A percentile compares a stretch with the other conserved stretches of the same genome.
phyloP scores from a whole-genome alignment of 30 jellyfish, hydroid and myxozoan genomes.

The Mastigias papua region DNA sequence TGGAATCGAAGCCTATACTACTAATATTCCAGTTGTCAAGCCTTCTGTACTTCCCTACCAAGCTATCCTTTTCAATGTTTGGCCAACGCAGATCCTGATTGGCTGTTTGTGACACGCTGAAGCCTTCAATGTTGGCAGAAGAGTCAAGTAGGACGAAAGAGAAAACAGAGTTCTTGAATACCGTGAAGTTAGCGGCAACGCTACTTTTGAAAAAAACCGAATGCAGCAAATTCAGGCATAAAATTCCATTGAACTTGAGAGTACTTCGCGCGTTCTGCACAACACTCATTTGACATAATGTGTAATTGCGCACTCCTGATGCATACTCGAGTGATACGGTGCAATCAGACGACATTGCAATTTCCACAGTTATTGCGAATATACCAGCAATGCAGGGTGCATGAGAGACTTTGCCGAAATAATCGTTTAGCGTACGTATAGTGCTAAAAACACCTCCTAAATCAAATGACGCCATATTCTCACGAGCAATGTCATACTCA shows the following conservation, averaged over 20 bases:
- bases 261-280: background rate
- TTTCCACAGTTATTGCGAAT: background rate
- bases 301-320: background rate
- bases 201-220: background rate
- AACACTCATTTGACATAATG: background rate
- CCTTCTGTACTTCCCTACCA: background rate
- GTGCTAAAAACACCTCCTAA: background rate
- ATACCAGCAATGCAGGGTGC: slow-evolving; percentile 37
- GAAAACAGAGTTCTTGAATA: slow-evolving; percentile 7
- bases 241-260: slow-evolving; percentile 15
- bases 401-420: background rate
- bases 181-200: slow-evolving; percentile 4
- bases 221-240: slow-evolving; percentile 9
- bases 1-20: slow-evolving; percentile 36
- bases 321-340: background rate
- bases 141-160: slow-evolving; percentile 38
- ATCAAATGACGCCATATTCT: background rate
- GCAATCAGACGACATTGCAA: background rate
- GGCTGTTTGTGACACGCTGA: slow-evolving; percentile 59
- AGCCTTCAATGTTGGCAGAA: slow-evolving; percentile 51
- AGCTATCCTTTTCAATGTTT: no score
- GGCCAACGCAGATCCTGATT: slow-evolving; percentile 1
- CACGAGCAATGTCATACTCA: background rate
- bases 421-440: background rate
- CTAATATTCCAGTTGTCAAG: slow-evolving; percentile 52